Evolutionary conservation across 1,140 invertebrate genomes (phyloP).

Genomic region (Heliconius hermathena): DNA sequence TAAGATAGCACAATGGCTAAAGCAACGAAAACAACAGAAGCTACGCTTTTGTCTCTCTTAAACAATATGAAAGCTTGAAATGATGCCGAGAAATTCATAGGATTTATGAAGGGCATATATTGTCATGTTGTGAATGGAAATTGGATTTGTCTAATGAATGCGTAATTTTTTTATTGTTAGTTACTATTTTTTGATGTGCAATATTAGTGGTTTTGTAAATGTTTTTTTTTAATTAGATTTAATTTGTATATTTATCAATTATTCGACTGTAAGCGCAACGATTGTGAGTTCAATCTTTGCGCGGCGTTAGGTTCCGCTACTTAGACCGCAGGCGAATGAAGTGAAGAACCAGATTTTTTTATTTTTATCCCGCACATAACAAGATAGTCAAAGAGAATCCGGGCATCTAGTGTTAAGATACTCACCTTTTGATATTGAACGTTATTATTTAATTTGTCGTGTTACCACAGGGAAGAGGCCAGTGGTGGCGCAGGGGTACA

Average conservation of each 20-base stretch:
- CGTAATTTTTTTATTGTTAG: not conserved
- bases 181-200: not conserved
- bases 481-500: too few species aligned
- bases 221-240: not conserved
- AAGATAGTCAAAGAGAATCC: too few species aligned
- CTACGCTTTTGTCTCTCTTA: slow-evolving; percentile 42
- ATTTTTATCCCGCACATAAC: too few species aligned
- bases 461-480: too few species aligned
- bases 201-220: not conserved
- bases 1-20: slow-evolving; percentile 41
- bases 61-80: slow-evolving; percentile 47
- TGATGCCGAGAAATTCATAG: slow-evolving; percentile 34
- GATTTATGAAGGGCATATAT: slow-evolving; percentile 41
- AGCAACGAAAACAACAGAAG: slow-evolving; percentile 42
- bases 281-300: too few species aligned
- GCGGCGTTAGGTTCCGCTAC: too few species aligned
- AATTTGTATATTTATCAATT: not conserved
- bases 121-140: slow-evolving; percentile 35
- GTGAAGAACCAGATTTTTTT: too few species aligned
- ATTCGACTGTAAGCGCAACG: too few species aligned
- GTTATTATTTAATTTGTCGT: too few species aligned
- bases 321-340: too few species aligned
- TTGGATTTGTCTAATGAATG: slow-evolving; percentile 17
- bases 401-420: too few species aligned
- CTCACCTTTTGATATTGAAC: too few species aligned